Evolutionary conservation across 2,113 vertebrate species (phyloP).

Genomic region (Chinchilla lanigera): DNA sequence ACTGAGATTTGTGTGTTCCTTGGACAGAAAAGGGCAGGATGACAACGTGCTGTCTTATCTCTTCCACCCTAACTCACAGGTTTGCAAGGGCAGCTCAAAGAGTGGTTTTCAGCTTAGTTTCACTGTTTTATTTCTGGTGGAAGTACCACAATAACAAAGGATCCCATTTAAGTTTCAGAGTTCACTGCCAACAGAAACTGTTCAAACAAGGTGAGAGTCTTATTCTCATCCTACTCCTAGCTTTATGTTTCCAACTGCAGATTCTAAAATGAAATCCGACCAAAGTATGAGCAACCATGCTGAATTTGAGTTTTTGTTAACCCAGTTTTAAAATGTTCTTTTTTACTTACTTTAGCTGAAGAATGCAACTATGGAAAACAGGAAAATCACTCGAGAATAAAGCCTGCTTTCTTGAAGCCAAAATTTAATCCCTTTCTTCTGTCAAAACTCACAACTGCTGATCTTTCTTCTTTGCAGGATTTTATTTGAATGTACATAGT

Average conservation of each 20-base stretch:
- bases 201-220: not conserved
- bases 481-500: constrained; percentile 19
- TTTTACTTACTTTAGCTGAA: not conserved
- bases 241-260: not conserved
- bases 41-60: not conserved
- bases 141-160: not conserved
- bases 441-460: not conserved
- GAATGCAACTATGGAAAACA: not conserved
- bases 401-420: not conserved
- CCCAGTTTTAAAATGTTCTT: not conserved
- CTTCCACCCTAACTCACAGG: constrained; percentile 3
- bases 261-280: not conserved
- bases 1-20: not conserved
- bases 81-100: constrained; percentile 62
- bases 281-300: not conserved
- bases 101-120: constrained; percentile 65
- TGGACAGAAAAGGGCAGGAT: not conserved
- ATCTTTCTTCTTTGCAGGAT: constrained; percentile 10
- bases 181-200: constrained; percentile 40
- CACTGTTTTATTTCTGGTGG: constrained; percentile 36
- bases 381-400: not conserved
- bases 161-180: constrained; percentile 48
- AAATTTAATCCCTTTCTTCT: not conserved
- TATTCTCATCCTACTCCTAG: not conserved
- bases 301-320: not conserved